Base-by-base conservation (phyloP, 1,140 invertebrate genomes). In the Maniola jurtina region DNA sequence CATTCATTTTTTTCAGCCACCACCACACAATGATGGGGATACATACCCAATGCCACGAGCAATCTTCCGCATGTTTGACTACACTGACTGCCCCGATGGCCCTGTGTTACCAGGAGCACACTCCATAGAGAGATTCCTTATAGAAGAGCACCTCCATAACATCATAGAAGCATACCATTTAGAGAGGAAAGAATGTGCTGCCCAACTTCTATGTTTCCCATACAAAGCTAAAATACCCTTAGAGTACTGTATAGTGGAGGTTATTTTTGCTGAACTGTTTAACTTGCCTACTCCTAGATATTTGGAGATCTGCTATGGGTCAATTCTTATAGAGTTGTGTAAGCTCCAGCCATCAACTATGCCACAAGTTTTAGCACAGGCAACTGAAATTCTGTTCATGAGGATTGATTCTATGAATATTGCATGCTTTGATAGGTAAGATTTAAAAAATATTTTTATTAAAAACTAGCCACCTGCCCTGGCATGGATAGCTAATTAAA, bases 201-300 rank as follows among this genome's bases (percentile, higher is more conserved):
- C 95, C 5, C 95, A 97, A 76, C 84, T 99, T n/a, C 88, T 99
- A 6, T 96, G 96, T 77, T 99, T 98, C 81, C 96, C 96, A 6
- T 96, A 98, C 72, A 98, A 98, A 91, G 93, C 95, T 6, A 98
- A 98, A 91, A 97, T 99, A 71, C 99, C 99, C 0, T 86, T 99
- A 11, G 98, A 99, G 81, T 99, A 99, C 89, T 98, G 99, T 90
- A 99, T 99, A 71, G 96, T 99, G 3, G 98, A 99, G 93, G 96
- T 98, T 2, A 96, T 99, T 76, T 98, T 99, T 92, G 95, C 95
- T 4, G 97, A 99, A 91, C 83, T 99, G 40, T 99, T 99, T 78
- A 95, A 96, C 78, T 93, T 99, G 80, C 99, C 99, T 0, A 93
- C 94, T 7, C 95, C 96, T 6, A 93, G 96, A 63, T 96, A 97